Conservation (phyloP, 2,888 invertebrate genomes). For the Lordiphosa andalusiaca region DNA sequence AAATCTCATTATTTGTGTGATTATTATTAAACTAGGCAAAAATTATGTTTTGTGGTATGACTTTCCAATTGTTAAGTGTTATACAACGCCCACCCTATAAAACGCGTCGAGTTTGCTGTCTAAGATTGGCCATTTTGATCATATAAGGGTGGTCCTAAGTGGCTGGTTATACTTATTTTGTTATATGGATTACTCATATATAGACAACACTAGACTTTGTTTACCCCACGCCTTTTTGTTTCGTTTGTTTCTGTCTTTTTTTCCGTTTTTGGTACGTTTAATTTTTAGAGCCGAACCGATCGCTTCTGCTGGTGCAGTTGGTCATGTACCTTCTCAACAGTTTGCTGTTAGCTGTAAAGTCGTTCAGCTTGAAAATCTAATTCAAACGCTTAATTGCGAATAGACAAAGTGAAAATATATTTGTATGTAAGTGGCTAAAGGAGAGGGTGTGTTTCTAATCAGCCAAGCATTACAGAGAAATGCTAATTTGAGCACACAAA, state of each 20-base stretch:
- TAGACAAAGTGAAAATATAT: conserved; percentile 54
- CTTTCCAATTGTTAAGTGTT: conserved; percentile 22
- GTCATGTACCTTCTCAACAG: conserved; percentile 13
- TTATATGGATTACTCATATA: conserved; percentile 47
- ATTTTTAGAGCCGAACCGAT: conserved; percentile 66
- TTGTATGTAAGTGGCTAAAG: conserved; percentile 4
- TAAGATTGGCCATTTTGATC: conserved; percentile 17
- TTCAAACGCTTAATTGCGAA: conserved; percentile 57
- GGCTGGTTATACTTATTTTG: conserved; percentile 27
- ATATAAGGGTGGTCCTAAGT: conserved; percentile 38
- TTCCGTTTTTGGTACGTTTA: conserved; percentile 42
- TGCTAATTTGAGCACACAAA: conserved; percentile 25
- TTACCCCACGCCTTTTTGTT: conserved; percentile 42
- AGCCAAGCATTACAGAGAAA: conserved; percentile 31
- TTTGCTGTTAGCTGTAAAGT: conserved; percentile 49
- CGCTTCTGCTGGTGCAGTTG: conserved; percentile 8
- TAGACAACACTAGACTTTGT: conserved; percentile 24
- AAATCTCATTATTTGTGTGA: conserved; percentile 35
- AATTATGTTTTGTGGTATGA: conserved; percentile 37
- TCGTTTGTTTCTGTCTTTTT: conserved; percentile 22
- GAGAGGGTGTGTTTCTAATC: conserved; percentile 65
- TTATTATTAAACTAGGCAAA: conserved; percentile 29
- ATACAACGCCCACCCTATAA: conserved; percentile 4
- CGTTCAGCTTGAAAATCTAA: conserved; percentile 76
- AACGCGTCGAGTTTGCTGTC: neutral